phyloP scores from a whole-genome alignment of 92 coral and sea anemone species.

The Isaurus tuberculatus region DNA sequence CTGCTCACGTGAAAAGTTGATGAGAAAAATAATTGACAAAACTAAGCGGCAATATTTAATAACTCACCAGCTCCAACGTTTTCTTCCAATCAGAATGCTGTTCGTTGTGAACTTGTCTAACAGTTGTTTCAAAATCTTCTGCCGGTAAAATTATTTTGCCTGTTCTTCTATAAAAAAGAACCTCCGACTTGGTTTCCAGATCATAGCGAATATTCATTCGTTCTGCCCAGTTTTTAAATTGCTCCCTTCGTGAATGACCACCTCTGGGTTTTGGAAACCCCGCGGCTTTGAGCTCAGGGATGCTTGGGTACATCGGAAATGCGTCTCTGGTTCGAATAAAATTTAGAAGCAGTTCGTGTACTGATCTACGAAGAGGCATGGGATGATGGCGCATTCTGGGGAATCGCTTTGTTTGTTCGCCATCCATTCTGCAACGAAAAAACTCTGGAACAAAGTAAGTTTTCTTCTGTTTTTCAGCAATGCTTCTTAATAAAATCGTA shows the following conservation, averaged over 20 bases:
- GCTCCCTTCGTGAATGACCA: slow-evolving; percentile 82
- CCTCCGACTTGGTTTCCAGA: slow-evolving; percentile 63
- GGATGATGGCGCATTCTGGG: slow-evolving; percentile 73
- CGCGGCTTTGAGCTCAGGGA: slow-evolving; percentile 83
- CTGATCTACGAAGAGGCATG: slow-evolving; percentile 68
- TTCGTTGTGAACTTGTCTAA: slow-evolving; percentile 70
- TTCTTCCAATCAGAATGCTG: slow-evolving; percentile 71
- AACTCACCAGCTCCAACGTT: slow-evolving; percentile 63
- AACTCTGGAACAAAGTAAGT: not conserved
- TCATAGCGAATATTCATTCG: slow-evolving; percentile 78
- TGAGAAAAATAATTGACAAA: not conserved
- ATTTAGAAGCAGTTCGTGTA: slow-evolving; percentile 70
- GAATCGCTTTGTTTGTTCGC: slow-evolving; percentile 29
- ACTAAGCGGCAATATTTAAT: not conserved
- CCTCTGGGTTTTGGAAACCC: slow-evolving; percentile 90
- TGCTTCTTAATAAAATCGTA: not conserved
- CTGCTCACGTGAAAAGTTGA: not conserved
- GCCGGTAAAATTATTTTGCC: slow-evolving; percentile 91
- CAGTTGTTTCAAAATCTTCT: slow-evolving; percentile 81
- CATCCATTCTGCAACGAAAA: slow-evolving; percentile 16
- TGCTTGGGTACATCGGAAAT: slow-evolving; percentile 72
- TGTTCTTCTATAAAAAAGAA: slow-evolving; percentile 76
- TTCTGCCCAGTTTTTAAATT: slow-evolving; percentile 81
- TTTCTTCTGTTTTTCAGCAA: not conserved
- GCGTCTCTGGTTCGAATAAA: slow-evolving; percentile 69